Conservation (phyloP, 2,797 vertebrate species). For the Myotis daubentonii region DNA sequence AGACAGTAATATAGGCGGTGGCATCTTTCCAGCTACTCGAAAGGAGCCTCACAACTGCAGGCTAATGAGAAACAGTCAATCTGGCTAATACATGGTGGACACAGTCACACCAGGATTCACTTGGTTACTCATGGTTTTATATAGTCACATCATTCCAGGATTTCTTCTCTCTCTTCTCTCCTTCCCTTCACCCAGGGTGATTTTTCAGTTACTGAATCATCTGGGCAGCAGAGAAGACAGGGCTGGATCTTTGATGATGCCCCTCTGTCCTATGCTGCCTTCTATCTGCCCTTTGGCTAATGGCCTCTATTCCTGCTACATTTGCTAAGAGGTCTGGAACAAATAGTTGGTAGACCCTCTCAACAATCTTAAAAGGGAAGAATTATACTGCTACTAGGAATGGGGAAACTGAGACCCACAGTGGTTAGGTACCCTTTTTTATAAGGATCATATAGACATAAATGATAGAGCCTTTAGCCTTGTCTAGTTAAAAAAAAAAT, state of each 20-base stretch:
- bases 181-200: background rate
- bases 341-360: background rate
- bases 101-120: background rate
- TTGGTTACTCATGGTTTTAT: background rate
- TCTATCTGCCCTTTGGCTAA: background rate
- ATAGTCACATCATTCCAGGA: background rate
- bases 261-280: background rate
- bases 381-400: background rate
- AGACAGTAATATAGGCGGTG: background rate
- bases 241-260: background rate
- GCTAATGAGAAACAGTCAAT: background rate
- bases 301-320: background rate
- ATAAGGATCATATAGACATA: background rate
- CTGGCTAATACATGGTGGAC: background rate
- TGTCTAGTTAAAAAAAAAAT: background rate
- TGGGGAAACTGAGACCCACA: background rate
- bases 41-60: background rate
- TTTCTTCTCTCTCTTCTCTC: background rate
- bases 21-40: background rate
- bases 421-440: background rate
- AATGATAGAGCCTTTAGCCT: background rate
- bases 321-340: background rate
- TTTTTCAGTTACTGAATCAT: background rate
- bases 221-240: background rate
- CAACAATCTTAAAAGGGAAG: background rate